phyloP scores from a whole-genome alignment of 2,113 vertebrate genomes.

The Motacilla tschutschensis region DNA sequence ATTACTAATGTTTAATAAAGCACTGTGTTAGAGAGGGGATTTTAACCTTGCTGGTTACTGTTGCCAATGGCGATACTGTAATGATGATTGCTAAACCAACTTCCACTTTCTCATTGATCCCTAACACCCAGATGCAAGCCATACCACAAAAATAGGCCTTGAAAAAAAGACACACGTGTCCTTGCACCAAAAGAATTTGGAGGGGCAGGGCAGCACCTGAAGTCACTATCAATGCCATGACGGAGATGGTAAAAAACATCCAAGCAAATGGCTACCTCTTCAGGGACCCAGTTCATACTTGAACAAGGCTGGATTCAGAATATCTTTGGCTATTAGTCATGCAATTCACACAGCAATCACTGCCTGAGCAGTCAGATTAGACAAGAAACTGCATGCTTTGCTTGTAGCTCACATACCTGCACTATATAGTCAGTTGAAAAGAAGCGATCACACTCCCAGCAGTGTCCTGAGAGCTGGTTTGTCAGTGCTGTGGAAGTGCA shows the following conservation, averaged over 20 bases:
- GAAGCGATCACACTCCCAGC: background rate
- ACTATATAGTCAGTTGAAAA: background rate
- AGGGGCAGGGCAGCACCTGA: background rate
- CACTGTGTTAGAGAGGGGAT: background rate
- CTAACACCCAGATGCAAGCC: background rate
- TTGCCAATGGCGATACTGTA: background rate
- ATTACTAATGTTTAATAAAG: background rate
- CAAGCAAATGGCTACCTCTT: background rate
- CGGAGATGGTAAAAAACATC: background rate
- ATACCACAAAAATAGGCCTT: background rate
- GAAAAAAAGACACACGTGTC: background rate
- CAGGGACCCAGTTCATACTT: background rate
- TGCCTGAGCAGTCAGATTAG: constrained; percentile 19
- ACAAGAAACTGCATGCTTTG: constrained; percentile 46
- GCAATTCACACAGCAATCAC: constrained; percentile 10
- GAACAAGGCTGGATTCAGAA: background rate
- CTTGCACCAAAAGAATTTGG: background rate
- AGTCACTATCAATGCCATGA: background rate
- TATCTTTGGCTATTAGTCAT: constrained; percentile 20
- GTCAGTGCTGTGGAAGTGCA: background rate
- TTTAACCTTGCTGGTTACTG: background rate
- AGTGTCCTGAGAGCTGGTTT: background rate
- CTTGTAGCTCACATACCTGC: background rate
- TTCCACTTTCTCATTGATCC: background rate
- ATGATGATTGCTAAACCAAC: background rate